phyloP scores from a whole-genome alignment of 1,140 invertebrate species.

The Penaeus japonicus region DNA sequence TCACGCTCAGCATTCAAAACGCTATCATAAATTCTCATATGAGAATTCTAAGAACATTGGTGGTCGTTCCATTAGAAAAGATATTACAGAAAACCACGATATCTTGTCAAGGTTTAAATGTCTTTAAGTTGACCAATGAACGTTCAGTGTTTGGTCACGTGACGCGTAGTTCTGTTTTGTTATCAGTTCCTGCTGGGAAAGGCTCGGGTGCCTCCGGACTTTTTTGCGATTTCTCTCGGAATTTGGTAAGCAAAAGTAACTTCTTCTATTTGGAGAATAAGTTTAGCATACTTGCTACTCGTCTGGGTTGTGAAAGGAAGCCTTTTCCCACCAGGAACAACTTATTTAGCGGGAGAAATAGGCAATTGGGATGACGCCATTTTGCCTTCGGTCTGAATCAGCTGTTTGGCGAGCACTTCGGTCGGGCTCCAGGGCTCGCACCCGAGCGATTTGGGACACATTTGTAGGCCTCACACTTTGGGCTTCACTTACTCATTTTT shows the following conservation, averaged over 20 bases:
- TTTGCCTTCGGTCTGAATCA: constrained; percentile 12
- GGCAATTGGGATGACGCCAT: background rate
- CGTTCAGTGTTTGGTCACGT: background rate
- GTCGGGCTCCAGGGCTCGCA: background rate
- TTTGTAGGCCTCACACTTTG: background rate
- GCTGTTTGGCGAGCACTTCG: background rate
- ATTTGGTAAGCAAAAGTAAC: background rate
- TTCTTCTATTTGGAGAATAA: background rate
- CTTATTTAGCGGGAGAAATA: too few relatives aligned
- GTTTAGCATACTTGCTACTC: too few relatives aligned
- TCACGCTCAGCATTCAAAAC: too few relatives aligned
- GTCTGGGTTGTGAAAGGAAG: too few relatives aligned
- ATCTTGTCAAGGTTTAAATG: constrained; percentile 17
- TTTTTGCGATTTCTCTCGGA: background rate
- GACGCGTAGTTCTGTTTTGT: constrained; percentile 23
- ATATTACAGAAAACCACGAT: too few relatives aligned
- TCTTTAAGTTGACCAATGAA: background rate
- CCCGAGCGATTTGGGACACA: background rate
- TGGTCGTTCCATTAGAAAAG: too few relatives aligned
- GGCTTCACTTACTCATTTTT: background rate
- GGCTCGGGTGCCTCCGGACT: constrained; percentile 3
- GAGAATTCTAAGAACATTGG: too few relatives aligned
- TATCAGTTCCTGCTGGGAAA: constrained; percentile 14
- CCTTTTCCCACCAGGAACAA: too few relatives aligned
- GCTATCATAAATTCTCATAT: too few relatives aligned